These are phyloP conservation scores for Stenolophus ochropezus DNA, from an alignment of 2,888 invertebrate genomes.

Conservation along the genomic window DNA sequence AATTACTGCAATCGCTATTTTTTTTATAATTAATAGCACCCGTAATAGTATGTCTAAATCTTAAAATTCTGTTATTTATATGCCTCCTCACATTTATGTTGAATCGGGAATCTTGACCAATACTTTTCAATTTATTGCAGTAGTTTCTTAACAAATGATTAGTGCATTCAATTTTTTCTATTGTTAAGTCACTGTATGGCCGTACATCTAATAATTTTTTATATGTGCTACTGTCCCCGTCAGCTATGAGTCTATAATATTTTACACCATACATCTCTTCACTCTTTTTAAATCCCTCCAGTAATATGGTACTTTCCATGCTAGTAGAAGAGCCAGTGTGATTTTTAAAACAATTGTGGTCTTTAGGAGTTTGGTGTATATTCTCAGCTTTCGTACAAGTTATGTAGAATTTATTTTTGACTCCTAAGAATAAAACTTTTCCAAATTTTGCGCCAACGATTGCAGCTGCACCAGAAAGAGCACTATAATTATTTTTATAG, in stretches of 20 bases:
- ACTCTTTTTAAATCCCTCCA: too few species aligned
- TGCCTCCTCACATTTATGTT: background rate
- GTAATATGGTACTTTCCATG: too few species aligned
- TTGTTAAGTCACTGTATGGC: background rate
- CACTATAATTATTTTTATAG: slow-evolving; percentile 62
- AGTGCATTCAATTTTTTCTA: background rate
- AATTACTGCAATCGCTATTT: background rate
- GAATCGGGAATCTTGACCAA: background rate
- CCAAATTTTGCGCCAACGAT: slow-evolving; percentile 30
- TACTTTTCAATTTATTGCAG: background rate
- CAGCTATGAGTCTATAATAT: too few species aligned
- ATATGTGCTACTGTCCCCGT: too few species aligned
- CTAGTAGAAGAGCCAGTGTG: too few species aligned
- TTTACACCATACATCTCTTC: too few species aligned
- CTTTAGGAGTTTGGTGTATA: too few species aligned
- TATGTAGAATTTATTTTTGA: slow-evolving; percentile 37
- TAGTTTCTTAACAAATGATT: background rate
- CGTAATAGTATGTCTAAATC: too few species aligned
- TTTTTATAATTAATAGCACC: background rate
- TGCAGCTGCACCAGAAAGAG: slow-evolving; percentile 64
- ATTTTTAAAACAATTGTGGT: too few species aligned
- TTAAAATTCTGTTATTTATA: background rate
- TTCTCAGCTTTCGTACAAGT: background rate
- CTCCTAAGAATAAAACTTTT: slow-evolving; percentile 22
- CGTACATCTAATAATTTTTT: background rate